Evolutionary conservation across 2,113 vertebrate species (phyloP).

Genomic region (Galbula dea): DNA sequence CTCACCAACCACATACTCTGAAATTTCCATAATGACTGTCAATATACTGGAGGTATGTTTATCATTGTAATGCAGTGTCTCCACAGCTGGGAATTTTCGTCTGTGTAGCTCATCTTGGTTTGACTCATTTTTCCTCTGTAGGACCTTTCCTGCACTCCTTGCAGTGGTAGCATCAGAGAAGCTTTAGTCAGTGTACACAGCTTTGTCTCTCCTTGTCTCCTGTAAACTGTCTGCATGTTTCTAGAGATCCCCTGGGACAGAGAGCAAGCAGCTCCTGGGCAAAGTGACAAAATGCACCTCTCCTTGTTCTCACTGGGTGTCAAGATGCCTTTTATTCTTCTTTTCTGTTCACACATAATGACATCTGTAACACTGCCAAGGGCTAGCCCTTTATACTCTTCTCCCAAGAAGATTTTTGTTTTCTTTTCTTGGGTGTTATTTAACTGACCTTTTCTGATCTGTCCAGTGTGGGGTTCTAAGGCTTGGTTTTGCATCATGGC

Average conservation of each 20-base stretch:
- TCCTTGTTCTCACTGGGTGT: not conserved
- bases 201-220: not conserved
- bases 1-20: not conserved
- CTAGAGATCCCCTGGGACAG: too few species aligned
- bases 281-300: not conserved
- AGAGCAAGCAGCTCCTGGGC: not conserved
- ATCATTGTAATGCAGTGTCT: not conserved
- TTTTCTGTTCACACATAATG: not conserved
- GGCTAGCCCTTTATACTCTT: not conserved
- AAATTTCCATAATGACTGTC: not conserved
- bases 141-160: fast-evolving
- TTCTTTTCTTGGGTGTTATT: not conserved
- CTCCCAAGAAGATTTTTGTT: not conserved
- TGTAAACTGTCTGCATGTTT: not conserved
- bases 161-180: not conserved
- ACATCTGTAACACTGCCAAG: not conserved
- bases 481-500: not conserved
- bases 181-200: not conserved
- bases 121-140: not conserved
- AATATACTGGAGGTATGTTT: fast-evolving
- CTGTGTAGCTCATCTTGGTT: not conserved
- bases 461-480: too few species aligned
- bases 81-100: not conserved
- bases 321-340: not conserved
- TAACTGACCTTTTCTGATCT: not conserved